These are phyloP conservation scores for Maniola hyperantus DNA, from an alignment of 2,888 invertebrate species.

Conservation along the genomic window DNA sequence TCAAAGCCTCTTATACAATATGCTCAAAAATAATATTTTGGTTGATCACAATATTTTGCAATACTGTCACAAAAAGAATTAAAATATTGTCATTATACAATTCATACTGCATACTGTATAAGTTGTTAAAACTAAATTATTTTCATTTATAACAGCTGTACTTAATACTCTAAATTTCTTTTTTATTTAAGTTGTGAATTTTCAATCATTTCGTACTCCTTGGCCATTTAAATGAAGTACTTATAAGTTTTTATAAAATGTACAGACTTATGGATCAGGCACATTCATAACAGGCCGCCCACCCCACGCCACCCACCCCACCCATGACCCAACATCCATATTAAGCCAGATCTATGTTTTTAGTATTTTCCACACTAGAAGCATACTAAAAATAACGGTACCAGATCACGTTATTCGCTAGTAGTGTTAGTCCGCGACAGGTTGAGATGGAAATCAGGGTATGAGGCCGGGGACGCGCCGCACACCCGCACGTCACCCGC, in stretches of 20 bases:
- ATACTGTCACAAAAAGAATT: too few species aligned
- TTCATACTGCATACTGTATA: neutral
- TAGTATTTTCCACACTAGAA: too few species aligned
- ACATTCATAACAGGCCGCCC: neutral
- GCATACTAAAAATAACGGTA: too few species aligned
- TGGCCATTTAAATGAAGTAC: neutral
- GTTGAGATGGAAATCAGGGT: too few species aligned
- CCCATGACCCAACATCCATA: too few species aligned
- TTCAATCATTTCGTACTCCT: slow-evolving; percentile 1
- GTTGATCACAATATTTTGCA: neutral
- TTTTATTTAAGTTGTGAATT: slow-evolving; percentile 19
- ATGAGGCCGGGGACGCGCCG: too few species aligned
- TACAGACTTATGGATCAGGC: neutral
- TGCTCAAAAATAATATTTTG: slow-evolving; percentile 6
- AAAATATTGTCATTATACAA: neutral
- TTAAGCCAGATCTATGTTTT: too few species aligned
- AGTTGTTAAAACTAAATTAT: neutral
- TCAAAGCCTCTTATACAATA: neutral
- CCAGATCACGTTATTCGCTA: too few species aligned
- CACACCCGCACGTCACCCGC: too few species aligned
- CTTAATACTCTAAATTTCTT: neutral
- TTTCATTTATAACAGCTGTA: neutral
- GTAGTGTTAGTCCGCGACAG: too few species aligned
- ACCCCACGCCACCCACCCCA: neutral
- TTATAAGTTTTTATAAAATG: neutral